A percentile compares a stretch with the other conserved stretches of the same genome.
phyloP scores from a whole-genome alignment of 2,888 invertebrate species.

The Megastigmus dorsalis region DNA sequence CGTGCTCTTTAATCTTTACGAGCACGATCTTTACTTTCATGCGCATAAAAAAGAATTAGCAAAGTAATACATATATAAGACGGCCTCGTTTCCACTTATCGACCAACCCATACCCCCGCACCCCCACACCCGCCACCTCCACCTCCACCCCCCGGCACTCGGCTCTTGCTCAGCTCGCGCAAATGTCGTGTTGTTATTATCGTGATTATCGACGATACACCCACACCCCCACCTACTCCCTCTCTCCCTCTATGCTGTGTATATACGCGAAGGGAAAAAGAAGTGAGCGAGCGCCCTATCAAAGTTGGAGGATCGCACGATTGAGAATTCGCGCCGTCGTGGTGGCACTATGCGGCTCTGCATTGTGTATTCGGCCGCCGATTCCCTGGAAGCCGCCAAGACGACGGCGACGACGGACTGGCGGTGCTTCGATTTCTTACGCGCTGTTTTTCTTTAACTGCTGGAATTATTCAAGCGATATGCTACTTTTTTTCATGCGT shows the following conservation, averaged over 20 bases:
- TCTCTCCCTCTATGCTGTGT: neutral
- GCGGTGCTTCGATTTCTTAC: too few relatives aligned
- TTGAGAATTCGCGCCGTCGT: slow-evolving; percentile 32
- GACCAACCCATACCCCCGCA: neutral
- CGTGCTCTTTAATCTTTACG: slow-evolving; percentile 51
- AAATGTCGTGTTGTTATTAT: slow-evolving; percentile 52
- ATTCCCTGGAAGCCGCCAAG: slow-evolving; percentile 26
- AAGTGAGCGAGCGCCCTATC: slow-evolving; percentile 32
- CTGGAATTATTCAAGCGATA: too few relatives aligned
- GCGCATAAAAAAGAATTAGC: slow-evolving; percentile 52
- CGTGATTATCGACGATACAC: slow-evolving; percentile 53
- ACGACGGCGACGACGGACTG: too few relatives aligned
- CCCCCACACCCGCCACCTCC: neutral
- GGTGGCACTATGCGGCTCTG: too few relatives aligned
- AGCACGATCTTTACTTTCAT: slow-evolving; percentile 50
- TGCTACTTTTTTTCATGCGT: too few relatives aligned
- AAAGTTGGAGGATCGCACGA: slow-evolving; percentile 1
- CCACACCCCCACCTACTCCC: slow-evolving; percentile 12
- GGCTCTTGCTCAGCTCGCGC: slow-evolving; percentile 32
- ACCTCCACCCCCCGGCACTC: neutral
- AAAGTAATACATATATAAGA: slow-evolving; percentile 53
- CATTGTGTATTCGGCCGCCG: neutral
- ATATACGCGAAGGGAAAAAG: slow-evolving; percentile 11
- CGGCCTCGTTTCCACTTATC: slow-evolving; percentile 53
- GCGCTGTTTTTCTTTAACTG: too few relatives aligned